These are phyloP conservation scores for Scortum barcoo DNA, from an alignment of 2,113 vertebrate genomes.

Conservation along the genomic window DNA sequence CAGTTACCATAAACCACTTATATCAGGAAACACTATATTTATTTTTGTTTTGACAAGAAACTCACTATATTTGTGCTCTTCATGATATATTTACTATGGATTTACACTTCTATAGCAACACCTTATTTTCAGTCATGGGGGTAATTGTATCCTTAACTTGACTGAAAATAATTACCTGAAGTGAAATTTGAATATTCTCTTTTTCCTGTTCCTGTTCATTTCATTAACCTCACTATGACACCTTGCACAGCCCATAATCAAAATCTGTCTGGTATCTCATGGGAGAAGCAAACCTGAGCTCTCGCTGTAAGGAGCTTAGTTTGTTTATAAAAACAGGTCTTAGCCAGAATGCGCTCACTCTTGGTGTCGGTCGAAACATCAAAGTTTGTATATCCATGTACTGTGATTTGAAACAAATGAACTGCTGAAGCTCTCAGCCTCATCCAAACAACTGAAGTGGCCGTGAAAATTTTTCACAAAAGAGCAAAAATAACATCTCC, in stretches of 20 bases:
- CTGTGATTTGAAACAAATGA: neutral
- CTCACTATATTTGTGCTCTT: too few relatives aligned
- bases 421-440: neutral
- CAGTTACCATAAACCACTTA: neutral
- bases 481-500: neutral
- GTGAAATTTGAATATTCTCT: neutral
- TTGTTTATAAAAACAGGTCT: neutral
- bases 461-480: neutral
- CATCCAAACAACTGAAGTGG: conserved; percentile 8
- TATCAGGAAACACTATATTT: neutral
- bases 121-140: neutral
- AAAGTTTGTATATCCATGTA: neutral
- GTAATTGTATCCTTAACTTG: neutral
- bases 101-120: neutral
- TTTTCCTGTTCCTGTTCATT: neutral
- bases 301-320: neutral
- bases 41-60: neutral
- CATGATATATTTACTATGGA: neutral
- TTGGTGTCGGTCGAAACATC: neutral
- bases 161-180: neutral
- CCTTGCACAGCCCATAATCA: neutral
- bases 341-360: neutral
- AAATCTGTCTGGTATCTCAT: neutral
- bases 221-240: too few relatives aligned
- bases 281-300: neutral